These are phyloP conservation scores for Calliphora vomitoria DNA, from an alignment of 2,888 invertebrate genomes.

Conservation along the genomic window DNA sequence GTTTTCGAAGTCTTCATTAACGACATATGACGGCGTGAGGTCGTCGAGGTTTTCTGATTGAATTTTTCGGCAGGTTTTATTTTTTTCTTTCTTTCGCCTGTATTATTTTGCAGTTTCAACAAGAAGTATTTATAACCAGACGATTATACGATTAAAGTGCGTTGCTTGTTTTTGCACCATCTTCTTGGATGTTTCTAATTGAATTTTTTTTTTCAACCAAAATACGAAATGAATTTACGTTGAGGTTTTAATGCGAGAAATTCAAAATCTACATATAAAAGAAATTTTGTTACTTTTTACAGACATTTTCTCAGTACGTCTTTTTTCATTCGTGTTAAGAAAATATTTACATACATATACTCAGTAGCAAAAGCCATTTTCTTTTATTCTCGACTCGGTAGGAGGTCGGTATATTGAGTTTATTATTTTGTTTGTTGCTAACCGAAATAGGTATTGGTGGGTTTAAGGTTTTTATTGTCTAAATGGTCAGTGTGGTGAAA, in stretches of 20 bases:
- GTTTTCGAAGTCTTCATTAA: neutral
- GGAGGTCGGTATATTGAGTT: neutral
- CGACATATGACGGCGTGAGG: neutral
- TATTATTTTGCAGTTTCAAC: neutral
- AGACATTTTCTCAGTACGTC: neutral
- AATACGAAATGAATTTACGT: neutral
- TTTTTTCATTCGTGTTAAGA: neutral
- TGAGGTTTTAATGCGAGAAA: neutral
- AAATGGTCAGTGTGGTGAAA: conserved; percentile 6
- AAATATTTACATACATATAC: neutral
- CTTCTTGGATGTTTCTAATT: neutral
- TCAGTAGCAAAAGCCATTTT: neutral
- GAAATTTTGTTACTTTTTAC: neutral
- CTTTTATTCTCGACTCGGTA: neutral
- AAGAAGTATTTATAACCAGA: neutral
- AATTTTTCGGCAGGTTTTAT: neutral
- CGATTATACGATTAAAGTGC: neutral
- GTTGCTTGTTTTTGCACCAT: neutral
- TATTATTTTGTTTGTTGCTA: neutral
- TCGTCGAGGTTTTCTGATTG: neutral
- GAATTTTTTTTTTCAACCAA: neutral
- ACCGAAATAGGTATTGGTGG: neutral
- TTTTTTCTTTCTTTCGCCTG: neutral
- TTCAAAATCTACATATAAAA: neutral
- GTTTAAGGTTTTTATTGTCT: neutral